Conservation (phyloP, 1,140 invertebrate species). For the Rhagoletis pomonella region DNA sequence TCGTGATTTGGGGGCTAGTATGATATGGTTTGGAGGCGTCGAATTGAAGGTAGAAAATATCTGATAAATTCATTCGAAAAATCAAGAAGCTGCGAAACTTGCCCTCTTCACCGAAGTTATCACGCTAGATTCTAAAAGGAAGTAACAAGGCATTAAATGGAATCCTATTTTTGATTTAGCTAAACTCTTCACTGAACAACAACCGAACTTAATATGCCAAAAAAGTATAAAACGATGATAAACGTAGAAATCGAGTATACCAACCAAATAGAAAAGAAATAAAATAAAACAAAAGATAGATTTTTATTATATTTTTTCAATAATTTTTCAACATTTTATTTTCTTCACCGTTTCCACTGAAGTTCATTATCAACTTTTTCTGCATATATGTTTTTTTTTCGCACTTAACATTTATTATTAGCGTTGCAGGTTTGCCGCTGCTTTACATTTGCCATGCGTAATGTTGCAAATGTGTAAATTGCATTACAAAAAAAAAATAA, state of each 20-base stretch:
- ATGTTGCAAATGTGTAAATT: slow-evolving; percentile 48
- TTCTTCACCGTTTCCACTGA: slow-evolving; percentile 44
- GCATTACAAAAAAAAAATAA: slow-evolving; percentile 26
- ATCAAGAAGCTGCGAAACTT: too few relatives aligned
- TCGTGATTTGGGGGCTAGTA: too few relatives aligned
- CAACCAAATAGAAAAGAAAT: not conserved
- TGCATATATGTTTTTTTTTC: slow-evolving; percentile 15
- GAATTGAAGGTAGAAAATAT: too few relatives aligned
- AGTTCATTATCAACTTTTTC: slow-evolving; percentile 29
- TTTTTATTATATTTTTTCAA: slow-evolving; percentile 28
- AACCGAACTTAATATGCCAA: too few relatives aligned
- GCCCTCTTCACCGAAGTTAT: too few relatives aligned
- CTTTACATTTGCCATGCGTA: not conserved
- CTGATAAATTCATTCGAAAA: too few relatives aligned
- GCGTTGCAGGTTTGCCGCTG: slow-evolving; percentile 22
- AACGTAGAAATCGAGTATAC: not conserved
- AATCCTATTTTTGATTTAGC: too few relatives aligned
- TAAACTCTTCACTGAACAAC: too few relatives aligned
- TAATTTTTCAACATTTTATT: slow-evolving; percentile 52
- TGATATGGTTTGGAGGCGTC: too few relatives aligned
- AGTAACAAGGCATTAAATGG: too few relatives aligned
- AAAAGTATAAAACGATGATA: not conserved
- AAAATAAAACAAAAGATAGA: slow-evolving; percentile 1
- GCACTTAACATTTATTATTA: slow-evolving; percentile 48
- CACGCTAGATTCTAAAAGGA: too few relatives aligned